phyloP scores from a whole-genome alignment of 2,888 invertebrate genomes.

The Gymnocheta viridis region DNA sequence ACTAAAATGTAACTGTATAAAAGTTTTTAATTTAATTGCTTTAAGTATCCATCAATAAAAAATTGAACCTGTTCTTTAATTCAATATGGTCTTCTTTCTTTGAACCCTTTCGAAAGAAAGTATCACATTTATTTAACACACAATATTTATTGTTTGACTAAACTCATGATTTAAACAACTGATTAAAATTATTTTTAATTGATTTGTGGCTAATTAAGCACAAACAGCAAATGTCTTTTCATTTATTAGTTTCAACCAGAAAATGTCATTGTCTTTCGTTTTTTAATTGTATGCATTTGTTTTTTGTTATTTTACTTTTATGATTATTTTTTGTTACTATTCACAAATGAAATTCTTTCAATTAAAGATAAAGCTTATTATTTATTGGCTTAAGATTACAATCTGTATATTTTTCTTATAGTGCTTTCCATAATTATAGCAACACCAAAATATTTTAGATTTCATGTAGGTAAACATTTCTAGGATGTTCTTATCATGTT shows the following conservation, averaged over 20 bases:
- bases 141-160: no score
- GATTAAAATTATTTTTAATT: conserved; percentile 1
- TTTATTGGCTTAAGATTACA: conserved; percentile 20
- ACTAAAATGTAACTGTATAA: no score
- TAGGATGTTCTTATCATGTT: no score
- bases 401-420: conserved; percentile 2
- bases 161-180: background rate
- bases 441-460: background rate
- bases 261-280: background rate
- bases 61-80: no score
- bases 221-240: background rate
- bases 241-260: background rate
- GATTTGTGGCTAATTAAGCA: conserved; percentile 6
- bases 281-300: background rate
- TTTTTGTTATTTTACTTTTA: no score
- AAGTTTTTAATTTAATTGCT: no score
- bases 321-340: background rate
- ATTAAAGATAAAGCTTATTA: conserved; percentile 44
- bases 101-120: no score
- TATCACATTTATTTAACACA: no score
- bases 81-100: no score
- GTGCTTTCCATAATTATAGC: background rate
- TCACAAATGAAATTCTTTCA: background rate
- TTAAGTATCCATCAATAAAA: no score
- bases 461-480: background rate